phyloP scores from a whole-genome alignment of 1,140 invertebrate genomes.

The Drosophila paulistorum region DNA sequence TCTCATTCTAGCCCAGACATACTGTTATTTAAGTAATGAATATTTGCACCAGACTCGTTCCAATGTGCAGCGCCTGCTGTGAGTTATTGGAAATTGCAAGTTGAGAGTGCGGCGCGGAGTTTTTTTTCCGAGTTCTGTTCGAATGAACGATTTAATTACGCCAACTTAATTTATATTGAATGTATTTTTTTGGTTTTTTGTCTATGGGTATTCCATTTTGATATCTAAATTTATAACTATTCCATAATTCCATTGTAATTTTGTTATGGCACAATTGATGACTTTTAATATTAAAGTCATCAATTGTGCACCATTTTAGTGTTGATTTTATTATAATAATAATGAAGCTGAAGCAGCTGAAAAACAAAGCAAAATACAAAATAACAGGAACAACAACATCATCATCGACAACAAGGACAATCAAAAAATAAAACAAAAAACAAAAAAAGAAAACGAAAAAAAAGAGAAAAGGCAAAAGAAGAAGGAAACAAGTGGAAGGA shows the following conservation, averaged over 20 bases:
- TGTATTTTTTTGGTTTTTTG: background rate
- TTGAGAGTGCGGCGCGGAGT: constrained; percentile 1
- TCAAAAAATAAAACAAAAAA: constrained; percentile 9
- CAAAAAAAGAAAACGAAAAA: constrained; percentile 2
- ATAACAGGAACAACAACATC: background rate
- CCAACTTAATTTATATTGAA: background rate
- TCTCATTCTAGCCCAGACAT: no score
- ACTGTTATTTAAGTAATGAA: no score
- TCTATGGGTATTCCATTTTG: background rate
- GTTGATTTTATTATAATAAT: constrained; percentile 76
- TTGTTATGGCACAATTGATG: no score
- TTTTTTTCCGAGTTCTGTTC: background rate
- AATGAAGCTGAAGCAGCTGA: constrained; percentile 55
- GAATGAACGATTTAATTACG: background rate
- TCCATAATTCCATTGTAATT: no score
- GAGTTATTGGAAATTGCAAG: constrained; percentile 11
- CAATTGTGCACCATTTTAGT: constrained; percentile 24
- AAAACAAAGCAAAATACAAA: constrained; percentile 21
- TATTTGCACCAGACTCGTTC: background rate
- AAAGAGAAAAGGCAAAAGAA: constrained; percentile 14
- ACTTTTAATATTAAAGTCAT: constrained; percentile 3
- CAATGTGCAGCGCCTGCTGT: constrained; percentile 3
- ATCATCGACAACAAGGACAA: background rate
- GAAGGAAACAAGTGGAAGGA: constrained; percentile 17
- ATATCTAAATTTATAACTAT: background rate